Conservation (phyloP, 2,888 invertebrate genomes). For the Pherbina coryleti region DNA sequence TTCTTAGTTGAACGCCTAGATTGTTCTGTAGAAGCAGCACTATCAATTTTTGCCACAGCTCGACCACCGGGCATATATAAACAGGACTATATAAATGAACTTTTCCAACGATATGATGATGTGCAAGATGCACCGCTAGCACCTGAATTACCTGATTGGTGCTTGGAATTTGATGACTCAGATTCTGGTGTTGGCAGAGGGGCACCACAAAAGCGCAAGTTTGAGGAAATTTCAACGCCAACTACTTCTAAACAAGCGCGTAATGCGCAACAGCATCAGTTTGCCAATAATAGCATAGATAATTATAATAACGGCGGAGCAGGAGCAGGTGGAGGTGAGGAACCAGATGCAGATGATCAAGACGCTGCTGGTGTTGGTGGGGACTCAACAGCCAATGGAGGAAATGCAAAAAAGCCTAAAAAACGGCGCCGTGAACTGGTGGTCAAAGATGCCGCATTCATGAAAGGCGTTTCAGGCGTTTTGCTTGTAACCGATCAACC, state of each 20-base stretch:
- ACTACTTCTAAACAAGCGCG: slow-evolving; percentile 52
- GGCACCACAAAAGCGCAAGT: slow-evolving; percentile 50
- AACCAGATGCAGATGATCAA: slow-evolving; percentile 28
- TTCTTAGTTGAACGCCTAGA: slow-evolving; percentile 89
- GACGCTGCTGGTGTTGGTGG: slow-evolving; percentile 38
- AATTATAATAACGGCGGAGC: slow-evolving; percentile 40
- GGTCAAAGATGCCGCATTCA: slow-evolving; percentile 80
- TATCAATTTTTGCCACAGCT: slow-evolving; percentile 78
- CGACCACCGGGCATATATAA: slow-evolving; percentile 98
- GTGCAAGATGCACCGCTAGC: slow-evolving; percentile 79
- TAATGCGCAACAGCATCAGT: slow-evolving; percentile 1
- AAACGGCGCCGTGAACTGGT: slow-evolving; percentile 72
- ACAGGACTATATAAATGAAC: slow-evolving; percentile 90
- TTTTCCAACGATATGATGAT: slow-evolving; percentile 86
- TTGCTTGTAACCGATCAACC: slow-evolving; percentile 76
- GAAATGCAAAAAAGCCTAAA: slow-evolving; percentile 59
- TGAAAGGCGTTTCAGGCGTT: slow-evolving; percentile 89
- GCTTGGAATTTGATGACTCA: slow-evolving; percentile 73
- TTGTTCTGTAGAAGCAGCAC: slow-evolving; percentile 86
- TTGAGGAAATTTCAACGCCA: slow-evolving; percentile 51
- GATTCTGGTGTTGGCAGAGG: slow-evolving; percentile 43
- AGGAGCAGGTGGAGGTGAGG: slow-evolving; percentile 44
- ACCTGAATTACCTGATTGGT: slow-evolving; percentile 90
- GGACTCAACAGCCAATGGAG: slow-evolving; percentile 39
- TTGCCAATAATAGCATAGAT: slow-evolving; percentile 37